These are phyloP conservation scores for Frankliniella fusca DNA, from an alignment of 2,888 invertebrate genomes.

Conservation along the genomic window DNA sequence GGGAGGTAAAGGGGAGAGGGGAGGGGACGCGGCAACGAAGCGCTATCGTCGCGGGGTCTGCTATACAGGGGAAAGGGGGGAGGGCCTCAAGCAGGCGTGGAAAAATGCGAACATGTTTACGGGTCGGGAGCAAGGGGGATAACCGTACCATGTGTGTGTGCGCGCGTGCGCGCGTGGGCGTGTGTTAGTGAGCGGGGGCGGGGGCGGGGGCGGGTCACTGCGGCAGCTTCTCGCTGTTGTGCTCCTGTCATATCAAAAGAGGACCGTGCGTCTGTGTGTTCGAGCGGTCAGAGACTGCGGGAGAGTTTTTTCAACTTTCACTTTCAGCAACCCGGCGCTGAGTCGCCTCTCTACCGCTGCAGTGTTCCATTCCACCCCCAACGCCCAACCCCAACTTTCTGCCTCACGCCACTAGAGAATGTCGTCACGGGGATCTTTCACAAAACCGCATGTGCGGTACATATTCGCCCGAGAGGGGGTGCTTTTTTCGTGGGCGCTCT, in stretches of 20 bases:
- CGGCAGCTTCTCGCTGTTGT: not conserved
- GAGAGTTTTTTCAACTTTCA: not conserved
- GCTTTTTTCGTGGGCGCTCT: not conserved
- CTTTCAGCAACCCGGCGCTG: not conserved
- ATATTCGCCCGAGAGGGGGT: not conserved
- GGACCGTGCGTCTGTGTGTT: not conserved
- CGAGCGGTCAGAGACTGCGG: not conserved
- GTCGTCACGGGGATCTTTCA: too few relatives aligned
- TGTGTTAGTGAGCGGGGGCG: not conserved
- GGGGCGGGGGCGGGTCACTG: not conserved
- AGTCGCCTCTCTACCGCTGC: too few relatives aligned
- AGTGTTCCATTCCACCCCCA: not conserved
- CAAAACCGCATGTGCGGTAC: not conserved
- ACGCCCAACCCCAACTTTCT: too few relatives aligned
- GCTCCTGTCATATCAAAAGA: slow-evolving; percentile 14
- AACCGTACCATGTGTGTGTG: not conserved
- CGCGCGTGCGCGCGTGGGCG: not conserved
- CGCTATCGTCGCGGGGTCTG: too few relatives aligned
- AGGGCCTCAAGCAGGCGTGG: slow-evolving; percentile 13
- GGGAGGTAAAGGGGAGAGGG: not conserved
- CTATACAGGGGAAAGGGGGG: not conserved
- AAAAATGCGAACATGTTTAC: slow-evolving; percentile 18
- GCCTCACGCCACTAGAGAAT: too few relatives aligned
- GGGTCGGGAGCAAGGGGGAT: not conserved
- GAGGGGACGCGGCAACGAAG: not conserved